Conservation (phyloP, 1,140 invertebrate genomes). For the Zaprionus tsacasi region DNA sequence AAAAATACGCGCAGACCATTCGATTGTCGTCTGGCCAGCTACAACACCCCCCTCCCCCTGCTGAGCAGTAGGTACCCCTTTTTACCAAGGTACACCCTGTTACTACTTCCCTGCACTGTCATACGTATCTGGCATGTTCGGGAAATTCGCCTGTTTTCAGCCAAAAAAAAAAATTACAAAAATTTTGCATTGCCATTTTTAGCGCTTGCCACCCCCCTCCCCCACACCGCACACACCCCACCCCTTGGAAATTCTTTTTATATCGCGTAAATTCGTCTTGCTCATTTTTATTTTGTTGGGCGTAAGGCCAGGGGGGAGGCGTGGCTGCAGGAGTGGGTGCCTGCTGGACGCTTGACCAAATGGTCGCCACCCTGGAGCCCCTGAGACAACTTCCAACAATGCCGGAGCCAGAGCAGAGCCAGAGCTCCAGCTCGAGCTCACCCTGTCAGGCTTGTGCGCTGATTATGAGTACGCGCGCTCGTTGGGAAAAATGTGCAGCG, state of each 20-base stretch:
- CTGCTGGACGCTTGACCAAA: constrained; percentile 66
- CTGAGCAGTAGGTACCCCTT: not conserved
- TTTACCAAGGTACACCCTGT: too few relatives aligned
- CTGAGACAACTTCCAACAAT: constrained; percentile 63
- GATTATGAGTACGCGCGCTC: constrained; percentile 78
- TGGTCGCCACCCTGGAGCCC: constrained; percentile 76
- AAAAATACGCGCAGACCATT: constrained; percentile 52
- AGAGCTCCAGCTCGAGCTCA: not conserved
- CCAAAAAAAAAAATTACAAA: constrained; percentile 12
- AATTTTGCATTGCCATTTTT: constrained; percentile 76
- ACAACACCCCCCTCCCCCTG: not conserved
- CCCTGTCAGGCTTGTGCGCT: constrained; percentile 39
- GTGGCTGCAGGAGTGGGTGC: constrained; percentile 4
- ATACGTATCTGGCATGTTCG: constrained; percentile 2
- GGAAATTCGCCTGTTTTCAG: constrained; percentile 43
- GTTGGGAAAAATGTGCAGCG: constrained; percentile 71
- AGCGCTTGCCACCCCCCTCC: constrained; percentile 55
- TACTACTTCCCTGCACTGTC: not conserved
- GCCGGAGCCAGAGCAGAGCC: not conserved
- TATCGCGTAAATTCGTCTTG: constrained; percentile 78
- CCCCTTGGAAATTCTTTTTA: constrained; percentile 53
- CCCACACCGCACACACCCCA: constrained; percentile 15
- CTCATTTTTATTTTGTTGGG: constrained; percentile 57
- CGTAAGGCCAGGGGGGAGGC: not conserved
- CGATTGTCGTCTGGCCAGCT: constrained; percentile 70